These are phyloP conservation scores for Ormyrus nitidulus DNA, from an alignment of 2,888 invertebrate species.

Conservation along the genomic window DNA sequence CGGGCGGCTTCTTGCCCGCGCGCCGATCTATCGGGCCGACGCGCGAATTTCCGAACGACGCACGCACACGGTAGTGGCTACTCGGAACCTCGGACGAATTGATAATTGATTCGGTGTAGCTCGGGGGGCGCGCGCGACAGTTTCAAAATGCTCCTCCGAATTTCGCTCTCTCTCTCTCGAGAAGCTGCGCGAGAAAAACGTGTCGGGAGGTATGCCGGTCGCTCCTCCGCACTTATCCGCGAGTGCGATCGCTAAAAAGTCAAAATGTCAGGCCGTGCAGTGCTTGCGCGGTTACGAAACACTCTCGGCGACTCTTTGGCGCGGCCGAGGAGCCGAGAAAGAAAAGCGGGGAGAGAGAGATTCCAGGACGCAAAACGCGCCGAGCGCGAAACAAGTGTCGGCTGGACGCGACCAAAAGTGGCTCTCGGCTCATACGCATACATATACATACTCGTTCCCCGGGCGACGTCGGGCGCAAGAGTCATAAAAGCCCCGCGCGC, in stretches of 20 bases:
- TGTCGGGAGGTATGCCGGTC: too few species aligned
- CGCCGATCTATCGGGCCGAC: neutral
- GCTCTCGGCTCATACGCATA: slow-evolving; percentile 1
- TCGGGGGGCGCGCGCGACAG: too few species aligned
- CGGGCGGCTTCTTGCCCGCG: slow-evolving; percentile 17
- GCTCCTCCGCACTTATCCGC: neutral
- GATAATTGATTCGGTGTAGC: too few species aligned
- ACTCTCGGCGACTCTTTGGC: neutral
- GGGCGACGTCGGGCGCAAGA: slow-evolving; percentile 20
- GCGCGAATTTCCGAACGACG: neutral
- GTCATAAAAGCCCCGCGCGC: slow-evolving; percentile 46
- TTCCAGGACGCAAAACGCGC: neutral
- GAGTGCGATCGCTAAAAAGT: slow-evolving; percentile 3
- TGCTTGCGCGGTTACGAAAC: neutral
- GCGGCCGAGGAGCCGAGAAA: neutral
- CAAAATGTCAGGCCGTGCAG: slow-evolving; percentile 14
- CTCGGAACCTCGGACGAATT: too few species aligned
- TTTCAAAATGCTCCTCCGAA: too few species aligned
- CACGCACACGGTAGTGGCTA: too few species aligned
- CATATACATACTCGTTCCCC: slow-evolving; percentile 1
- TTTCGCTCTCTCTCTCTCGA: too few species aligned
- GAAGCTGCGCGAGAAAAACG: too few species aligned
- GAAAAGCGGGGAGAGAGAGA: neutral
- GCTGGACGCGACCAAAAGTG: slow-evolving; percentile 33
- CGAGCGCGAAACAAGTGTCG: slow-evolving; percentile 21